Evolutionary conservation across 1,140 invertebrate genomes (phyloP).

Genomic region (Drusus annulatus): DNA sequence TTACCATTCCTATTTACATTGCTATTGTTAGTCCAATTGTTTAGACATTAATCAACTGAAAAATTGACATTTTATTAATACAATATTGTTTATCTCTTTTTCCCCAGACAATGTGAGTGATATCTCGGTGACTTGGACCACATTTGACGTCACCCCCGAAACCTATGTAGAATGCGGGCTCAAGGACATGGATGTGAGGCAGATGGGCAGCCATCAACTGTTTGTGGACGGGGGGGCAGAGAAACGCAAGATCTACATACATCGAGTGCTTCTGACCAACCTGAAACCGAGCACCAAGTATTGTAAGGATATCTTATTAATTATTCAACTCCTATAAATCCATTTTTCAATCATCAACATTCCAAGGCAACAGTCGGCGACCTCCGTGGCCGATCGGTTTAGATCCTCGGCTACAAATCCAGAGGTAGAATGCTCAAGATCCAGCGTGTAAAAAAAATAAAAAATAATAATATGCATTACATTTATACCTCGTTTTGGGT

Average conservation of each 20-base stretch:
- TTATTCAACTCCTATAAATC: too few relatives aligned
- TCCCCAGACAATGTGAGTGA: constrained; percentile 70
- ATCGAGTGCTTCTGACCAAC: constrained; percentile 75
- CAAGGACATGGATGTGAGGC: constrained; percentile 70
- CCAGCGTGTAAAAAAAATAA: too few relatives aligned
- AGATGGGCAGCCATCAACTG: constrained; percentile 73
- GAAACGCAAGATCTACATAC: constrained; percentile 84
- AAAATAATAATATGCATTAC: too few relatives aligned
- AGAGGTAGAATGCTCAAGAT: too few relatives aligned
- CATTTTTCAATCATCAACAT: too few relatives aligned
- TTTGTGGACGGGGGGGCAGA: constrained; percentile 87
- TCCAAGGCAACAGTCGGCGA: too few relatives aligned
- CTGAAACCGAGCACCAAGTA: constrained; percentile 77
- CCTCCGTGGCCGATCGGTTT: too few relatives aligned
- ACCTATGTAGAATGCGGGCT: constrained; percentile 86
- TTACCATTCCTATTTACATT: too few relatives aligned
- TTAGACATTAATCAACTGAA: not conserved
- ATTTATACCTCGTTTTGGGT: too few relatives aligned
- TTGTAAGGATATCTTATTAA: constrained; percentile 67
- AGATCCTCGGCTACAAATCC: too few relatives aligned
- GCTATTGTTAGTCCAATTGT: too few relatives aligned
- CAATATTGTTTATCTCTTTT: not conserved
- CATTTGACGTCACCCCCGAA: constrained; percentile 78
- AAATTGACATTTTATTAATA: not conserved
- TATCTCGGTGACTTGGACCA: constrained; percentile 93